Percentiles rank a stretch among this genome's conserved stretches.
Conservation (phyloP, 2,888 invertebrate genomes). For the Ormyrus pomaceus region DNA sequence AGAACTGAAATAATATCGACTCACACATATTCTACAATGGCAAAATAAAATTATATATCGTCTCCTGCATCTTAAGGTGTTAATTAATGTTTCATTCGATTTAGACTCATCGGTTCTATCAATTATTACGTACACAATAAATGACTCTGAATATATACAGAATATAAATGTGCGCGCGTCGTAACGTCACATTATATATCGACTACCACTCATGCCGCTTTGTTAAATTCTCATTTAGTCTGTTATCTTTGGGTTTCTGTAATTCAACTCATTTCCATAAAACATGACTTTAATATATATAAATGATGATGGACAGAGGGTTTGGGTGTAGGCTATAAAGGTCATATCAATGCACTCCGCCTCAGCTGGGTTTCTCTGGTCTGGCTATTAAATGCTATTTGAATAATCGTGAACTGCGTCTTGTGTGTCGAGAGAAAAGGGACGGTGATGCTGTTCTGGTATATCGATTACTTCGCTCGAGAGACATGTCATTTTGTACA, state of each 20-base stretch:
- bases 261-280: slow-evolving; percentile 25
- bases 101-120: too few relatives aligned
- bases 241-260: slow-evolving; percentile 2
- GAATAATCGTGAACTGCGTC: slow-evolving; percentile 22
- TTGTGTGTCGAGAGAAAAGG: not conserved
- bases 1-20: slow-evolving; percentile 24
- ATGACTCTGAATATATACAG: slow-evolving; percentile 3
- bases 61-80: slow-evolving; percentile 49
- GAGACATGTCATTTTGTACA: slow-evolving; percentile 24
- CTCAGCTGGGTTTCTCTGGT: slow-evolving; percentile 17
- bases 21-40: slow-evolving; percentile 43
- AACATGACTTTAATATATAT: slow-evolving; percentile 29
- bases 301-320: slow-evolving; percentile 15
- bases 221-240: slow-evolving; percentile 5
- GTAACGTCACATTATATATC: slow-evolving; percentile 25
- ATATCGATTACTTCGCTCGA: slow-evolving; percentile 33
- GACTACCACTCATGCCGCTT: slow-evolving; percentile 42
- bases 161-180: slow-evolving; percentile 9
- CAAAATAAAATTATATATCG: slow-evolving; percentile 23
- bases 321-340: slow-evolving; percentile 13
- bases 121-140: slow-evolving; percentile 19
- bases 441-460: not conserved
- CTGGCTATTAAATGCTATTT: slow-evolving; percentile 39
- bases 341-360: slow-evolving; percentile 34
- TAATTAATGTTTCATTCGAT: not conserved